phyloP scores from a whole-genome alignment of 2,113 vertebrate species.

The Siniperca knerii region DNA sequence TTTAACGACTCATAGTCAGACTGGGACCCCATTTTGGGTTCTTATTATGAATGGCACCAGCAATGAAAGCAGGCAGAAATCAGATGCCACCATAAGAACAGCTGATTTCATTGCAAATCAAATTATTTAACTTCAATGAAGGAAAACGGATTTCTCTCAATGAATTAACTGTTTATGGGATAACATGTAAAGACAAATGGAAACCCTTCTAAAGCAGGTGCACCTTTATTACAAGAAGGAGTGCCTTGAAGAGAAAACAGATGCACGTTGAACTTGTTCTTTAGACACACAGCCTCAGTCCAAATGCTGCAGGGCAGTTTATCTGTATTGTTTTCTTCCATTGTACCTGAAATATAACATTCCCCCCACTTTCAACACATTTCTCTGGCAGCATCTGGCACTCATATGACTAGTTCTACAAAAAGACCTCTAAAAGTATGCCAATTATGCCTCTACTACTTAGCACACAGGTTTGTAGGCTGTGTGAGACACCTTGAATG shows the following conservation, averaged over 20 bases:
- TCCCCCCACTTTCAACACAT: conserved; percentile 5
- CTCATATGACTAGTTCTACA: background rate
- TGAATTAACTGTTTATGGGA: background rate
- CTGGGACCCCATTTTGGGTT: background rate
- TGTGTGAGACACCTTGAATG: conserved; percentile 4
- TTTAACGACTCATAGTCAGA: background rate
- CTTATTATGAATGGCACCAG: background rate
- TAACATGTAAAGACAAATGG: conserved; percentile 5
- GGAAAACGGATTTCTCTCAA: background rate
- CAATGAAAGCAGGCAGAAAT: conserved; percentile 7
- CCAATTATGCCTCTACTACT: background rate
- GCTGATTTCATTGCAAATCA: conserved; percentile 13
- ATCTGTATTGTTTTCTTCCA: background rate
- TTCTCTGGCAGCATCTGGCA: background rate
- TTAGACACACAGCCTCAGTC: conserved; percentile 12
- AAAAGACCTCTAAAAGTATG: conserved; percentile 10
- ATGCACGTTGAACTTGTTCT: conserved; percentile 8
- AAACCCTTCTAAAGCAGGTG: conserved; percentile 30
- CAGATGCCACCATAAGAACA: background rate
- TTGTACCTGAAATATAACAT: conserved; percentile 43
- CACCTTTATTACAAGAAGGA: conserved; percentile 29
- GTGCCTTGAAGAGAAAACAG: conserved; percentile 26
- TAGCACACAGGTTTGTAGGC: background rate
- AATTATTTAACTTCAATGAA: background rate
- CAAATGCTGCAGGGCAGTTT: conserved; percentile 23